These are phyloP conservation scores for Acestrorhynchus altus DNA, from an alignment of 2,797 vertebrate genomes.

Conservation along the genomic window DNA sequence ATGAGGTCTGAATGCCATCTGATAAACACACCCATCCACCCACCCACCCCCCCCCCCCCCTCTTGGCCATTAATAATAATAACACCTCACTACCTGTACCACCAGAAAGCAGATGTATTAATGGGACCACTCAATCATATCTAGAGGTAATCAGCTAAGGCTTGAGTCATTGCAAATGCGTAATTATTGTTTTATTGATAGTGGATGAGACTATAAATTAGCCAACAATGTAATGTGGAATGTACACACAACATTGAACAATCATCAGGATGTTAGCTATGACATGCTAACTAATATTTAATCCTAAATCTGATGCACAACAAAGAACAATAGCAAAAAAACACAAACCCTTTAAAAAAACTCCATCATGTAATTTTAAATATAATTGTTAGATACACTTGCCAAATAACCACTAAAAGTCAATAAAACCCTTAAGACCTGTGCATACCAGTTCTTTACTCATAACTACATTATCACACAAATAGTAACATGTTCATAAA, in stretches of 20 bases:
- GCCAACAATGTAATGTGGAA: background rate
- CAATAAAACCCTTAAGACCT: too few species aligned
- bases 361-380: background rate
- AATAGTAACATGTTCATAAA: too few species aligned
- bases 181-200: constrained; percentile 70
- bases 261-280: background rate
- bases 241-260: background rate
- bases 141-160: constrained; percentile 64
- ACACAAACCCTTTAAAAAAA: background rate
- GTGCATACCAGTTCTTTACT: too few species aligned
- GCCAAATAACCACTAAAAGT: background rate
- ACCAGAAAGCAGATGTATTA: constrained; percentile 50
- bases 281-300: background rate
- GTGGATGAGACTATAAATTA: constrained; percentile 61
- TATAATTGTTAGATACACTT: too few species aligned
- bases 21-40: constrained; percentile 58
- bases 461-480: too few species aligned
- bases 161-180: constrained; percentile 64
- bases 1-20: constrained; percentile 73
- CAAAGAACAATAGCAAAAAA: too few species aligned
- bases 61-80: too few species aligned
- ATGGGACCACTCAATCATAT: constrained; percentile 61
- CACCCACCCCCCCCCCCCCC: constrained; percentile 19
- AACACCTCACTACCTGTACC: constrained; percentile 16
- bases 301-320: background rate